These are phyloP conservation scores for Murina feae DNA, from an alignment of 2,113 vertebrate genomes.

Conservation along the genomic window DNA sequence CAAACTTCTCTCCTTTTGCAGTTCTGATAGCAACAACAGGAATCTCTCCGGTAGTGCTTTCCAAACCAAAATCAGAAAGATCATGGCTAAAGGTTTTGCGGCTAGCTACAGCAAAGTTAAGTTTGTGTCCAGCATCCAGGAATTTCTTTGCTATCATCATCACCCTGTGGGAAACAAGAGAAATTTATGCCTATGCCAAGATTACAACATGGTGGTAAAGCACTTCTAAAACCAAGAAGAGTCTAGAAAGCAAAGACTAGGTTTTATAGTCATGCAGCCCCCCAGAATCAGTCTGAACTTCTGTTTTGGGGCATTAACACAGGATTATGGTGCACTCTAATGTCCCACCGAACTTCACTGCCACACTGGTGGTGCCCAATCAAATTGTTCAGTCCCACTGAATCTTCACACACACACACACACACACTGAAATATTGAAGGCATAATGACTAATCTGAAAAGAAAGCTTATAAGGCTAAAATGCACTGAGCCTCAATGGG, in stretches of 20 bases:
- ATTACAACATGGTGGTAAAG: not conserved
- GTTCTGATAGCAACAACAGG: conserved; percentile 93
- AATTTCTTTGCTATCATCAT: conserved; percentile 97
- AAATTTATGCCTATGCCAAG: not conserved
- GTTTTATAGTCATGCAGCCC: not conserved
- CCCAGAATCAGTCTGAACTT: not conserved
- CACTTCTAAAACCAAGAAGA: not conserved
- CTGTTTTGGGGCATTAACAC: not conserved
- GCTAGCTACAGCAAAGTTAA: conserved; percentile 93
- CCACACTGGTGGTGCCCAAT: not conserved
- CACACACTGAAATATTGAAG: not conserved
- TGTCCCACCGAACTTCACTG: not conserved
- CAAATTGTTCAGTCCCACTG: not conserved
- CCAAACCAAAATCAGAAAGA: conserved; percentile 91
- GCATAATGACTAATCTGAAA: not conserved
- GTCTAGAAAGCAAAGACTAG: not conserved
- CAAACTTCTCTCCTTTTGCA: conserved; percentile 93
- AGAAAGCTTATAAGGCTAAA: conserved; percentile 2
- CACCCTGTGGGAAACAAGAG: conserved; percentile 82
- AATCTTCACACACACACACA: not conserved
- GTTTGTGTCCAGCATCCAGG: conserved; percentile 90
- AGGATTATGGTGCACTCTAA: not conserved
- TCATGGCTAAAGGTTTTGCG: conserved; percentile 90
- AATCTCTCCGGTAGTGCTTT: conserved; percentile 85
- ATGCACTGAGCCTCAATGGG: not conserved